A percentile compares a stretch with the other conserved stretches of the same genome.
Evolutionary conservation across 2,113 vertebrate species (phyloP).

Genomic region (Puntigrus tetrazona): DNA sequence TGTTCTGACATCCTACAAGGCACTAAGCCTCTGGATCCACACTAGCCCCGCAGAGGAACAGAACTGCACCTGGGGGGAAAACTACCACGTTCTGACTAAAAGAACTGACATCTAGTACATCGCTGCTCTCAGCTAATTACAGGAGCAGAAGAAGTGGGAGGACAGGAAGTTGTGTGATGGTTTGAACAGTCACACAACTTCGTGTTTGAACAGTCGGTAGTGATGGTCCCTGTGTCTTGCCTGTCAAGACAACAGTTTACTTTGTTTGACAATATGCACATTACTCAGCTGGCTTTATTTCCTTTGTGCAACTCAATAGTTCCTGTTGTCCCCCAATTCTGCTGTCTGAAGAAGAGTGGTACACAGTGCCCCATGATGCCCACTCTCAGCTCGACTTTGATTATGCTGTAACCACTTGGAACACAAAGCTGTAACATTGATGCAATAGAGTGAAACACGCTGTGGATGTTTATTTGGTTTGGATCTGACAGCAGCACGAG

Average conservation of each 20-base stretch:
- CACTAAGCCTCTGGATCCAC: background rate
- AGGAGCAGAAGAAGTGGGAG: conserved; percentile 37
- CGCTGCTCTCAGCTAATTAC: conserved; percentile 57
- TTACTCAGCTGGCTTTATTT: conserved; percentile 18
- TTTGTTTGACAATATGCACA: conserved; percentile 20
- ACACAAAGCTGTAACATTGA: conserved; percentile 62
- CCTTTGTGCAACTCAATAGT: background rate
- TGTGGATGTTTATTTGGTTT: conserved; percentile 65
- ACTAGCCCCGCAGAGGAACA: background rate
- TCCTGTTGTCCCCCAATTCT: background rate
- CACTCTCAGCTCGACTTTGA: background rate
- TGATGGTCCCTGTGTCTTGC: conserved; percentile 40
- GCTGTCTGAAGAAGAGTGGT: background rate
- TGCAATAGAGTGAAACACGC: conserved; percentile 66
- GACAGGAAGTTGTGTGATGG: background rate
- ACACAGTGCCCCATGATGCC: background rate
- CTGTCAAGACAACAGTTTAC: conserved; percentile 21
- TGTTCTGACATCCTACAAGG: conserved; percentile 8
- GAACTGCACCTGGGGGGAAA: conserved; percentile 24
- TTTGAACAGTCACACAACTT: no score
- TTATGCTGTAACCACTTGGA: conserved; percentile 61
- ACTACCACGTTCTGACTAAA: conserved; percentile 48
- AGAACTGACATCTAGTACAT: conserved; percentile 44
- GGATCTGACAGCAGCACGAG: conserved; percentile 59
- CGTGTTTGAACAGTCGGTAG: background rate